phyloP scores from a whole-genome alignment of 2,888 invertebrate species.

The Dicyrtoma fusca region DNA sequence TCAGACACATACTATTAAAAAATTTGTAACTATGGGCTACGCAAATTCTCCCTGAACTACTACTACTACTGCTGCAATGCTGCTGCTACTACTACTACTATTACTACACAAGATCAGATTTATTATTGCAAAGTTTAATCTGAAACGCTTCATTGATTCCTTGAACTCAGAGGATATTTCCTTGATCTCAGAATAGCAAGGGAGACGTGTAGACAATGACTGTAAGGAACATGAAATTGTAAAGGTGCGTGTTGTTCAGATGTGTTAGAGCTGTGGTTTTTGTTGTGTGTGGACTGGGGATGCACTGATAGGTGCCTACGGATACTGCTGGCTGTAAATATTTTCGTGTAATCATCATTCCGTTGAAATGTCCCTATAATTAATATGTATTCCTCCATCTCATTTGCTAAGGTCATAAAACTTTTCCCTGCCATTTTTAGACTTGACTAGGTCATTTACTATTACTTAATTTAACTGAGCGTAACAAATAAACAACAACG shows the following conservation, averaged over 20 bases:
- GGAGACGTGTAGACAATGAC: neutral
- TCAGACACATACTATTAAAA: too few relatives aligned
- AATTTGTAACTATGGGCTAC: too few relatives aligned
- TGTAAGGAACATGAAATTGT: neutral
- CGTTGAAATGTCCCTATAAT: too few relatives aligned
- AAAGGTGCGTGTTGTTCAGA: neutral
- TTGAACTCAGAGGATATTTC: slow-evolving; percentile 18
- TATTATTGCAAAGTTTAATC: too few relatives aligned
- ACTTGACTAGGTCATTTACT: slow-evolving; percentile 49
- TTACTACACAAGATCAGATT: neutral
- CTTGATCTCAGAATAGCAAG: slow-evolving; percentile 10
- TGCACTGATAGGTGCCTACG: too few relatives aligned
- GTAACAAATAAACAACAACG: slow-evolving; percentile 11
- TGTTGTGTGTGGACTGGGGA: too few relatives aligned
- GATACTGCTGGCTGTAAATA: too few relatives aligned
- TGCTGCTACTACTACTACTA: too few relatives aligned
- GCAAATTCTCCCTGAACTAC: too few relatives aligned
- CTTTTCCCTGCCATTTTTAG: slow-evolving; percentile 53
- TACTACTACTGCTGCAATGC: too few relatives aligned
- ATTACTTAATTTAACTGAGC: slow-evolving; percentile 42
- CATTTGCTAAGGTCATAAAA: slow-evolving; percentile 28
- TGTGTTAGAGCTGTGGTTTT: neutral
- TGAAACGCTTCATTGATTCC: slow-evolving; percentile 10
- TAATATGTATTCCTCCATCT: neutral
- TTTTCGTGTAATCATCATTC: too few relatives aligned